Conservation (phyloP, 2,113 vertebrate species). For the Conger conger region DNA sequence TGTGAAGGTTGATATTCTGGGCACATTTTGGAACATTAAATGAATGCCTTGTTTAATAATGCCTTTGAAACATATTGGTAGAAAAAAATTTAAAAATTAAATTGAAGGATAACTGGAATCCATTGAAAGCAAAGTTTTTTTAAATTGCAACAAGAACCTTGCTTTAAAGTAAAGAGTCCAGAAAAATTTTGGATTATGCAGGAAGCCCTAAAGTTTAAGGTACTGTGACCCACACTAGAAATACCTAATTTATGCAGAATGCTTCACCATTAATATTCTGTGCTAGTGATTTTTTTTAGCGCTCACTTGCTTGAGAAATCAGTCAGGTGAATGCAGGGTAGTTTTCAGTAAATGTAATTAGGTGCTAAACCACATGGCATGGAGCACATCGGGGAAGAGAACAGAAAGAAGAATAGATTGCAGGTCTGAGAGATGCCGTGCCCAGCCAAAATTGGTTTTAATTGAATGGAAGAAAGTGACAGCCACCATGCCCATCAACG, state of each 20-base stretch:
- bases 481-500: not conserved
- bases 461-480: not conserved
- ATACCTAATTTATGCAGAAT: not conserved
- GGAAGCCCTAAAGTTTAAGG: too few relatives aligned
- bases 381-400: not conserved
- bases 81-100: too few relatives aligned
- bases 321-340: not conserved
- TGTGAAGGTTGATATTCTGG: too few relatives aligned
- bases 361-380: not conserved
- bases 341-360: not conserved
- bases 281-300: not conserved
- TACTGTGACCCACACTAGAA: not conserved
- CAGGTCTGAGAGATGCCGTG: not conserved
- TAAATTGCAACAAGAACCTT: too few relatives aligned
- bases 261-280: not conserved
- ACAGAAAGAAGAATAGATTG: not conserved
- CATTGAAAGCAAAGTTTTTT: too few relatives aligned
- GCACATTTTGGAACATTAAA: not conserved
- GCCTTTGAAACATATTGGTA: not conserved
- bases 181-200: too few relatives aligned
- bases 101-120: too few relatives aligned
- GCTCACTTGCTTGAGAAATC: not conserved
- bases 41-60: not conserved
- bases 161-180: too few relatives aligned
- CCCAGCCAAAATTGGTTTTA: not conserved